Base-by-base conservation (phyloP, 2,888 invertebrate genomes). In the Tipula lateralis region DNA sequence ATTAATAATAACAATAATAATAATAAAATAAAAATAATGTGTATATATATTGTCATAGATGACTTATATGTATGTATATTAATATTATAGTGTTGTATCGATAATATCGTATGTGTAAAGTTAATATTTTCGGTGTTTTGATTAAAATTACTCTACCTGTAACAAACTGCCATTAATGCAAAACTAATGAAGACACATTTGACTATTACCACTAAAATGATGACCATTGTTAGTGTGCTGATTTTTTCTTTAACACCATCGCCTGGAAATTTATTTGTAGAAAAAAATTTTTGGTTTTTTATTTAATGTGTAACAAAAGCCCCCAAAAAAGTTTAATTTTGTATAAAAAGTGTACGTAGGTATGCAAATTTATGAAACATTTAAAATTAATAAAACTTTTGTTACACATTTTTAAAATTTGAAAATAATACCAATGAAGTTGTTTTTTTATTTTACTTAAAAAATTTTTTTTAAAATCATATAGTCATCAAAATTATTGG, bases 101-200 rank as follows among this genome's bases (percentile, higher is more conserved):
- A 7, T 50, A 50, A n/a, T 50, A 44, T 44, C n/a, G 13, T n/a
- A n/a, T 44, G 44, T 44, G 44, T 44, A 66, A 7, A 24, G 66
- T 66, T 39, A n/a, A n/a, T n/a, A 9, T 66, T 66, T 24, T 66
- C 24, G 24, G 24, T 66, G 5, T 50, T 50, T 66, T 66, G 66
- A 66, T 81, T 90, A 89, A 66, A 66, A 66, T 66, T 66, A 66
- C 90, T 89, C 90, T 94, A 97, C 97, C 97, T 97, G 96, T 96
- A 97, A 94, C 96, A 96, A 94, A 95, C 95, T 91, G 97, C 97
- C 94, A 96, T 93, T 92, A 96, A 93, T 92, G 97, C 96, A 94
- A 97, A 97, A 94, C 95, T 95, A 94, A 96, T 94, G 96, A 97
- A 97, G 94, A 97, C 96, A 91, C 94, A 94, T 91, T 95, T 96